phyloP scores from a whole-genome alignment of 2,797 vertebrate genomes.

The Molothrus ater region DNA sequence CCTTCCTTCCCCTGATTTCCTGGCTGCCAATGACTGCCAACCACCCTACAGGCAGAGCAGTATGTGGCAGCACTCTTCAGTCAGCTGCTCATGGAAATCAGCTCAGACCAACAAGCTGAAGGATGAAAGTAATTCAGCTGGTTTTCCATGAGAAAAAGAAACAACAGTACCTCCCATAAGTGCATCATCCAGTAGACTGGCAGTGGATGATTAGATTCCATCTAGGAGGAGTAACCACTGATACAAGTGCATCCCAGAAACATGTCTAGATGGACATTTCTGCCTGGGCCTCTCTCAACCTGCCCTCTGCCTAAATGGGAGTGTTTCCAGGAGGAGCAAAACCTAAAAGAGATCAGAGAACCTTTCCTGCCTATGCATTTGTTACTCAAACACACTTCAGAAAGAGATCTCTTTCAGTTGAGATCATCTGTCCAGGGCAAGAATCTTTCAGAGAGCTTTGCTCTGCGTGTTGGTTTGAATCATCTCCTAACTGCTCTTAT shows the following conservation, averaged over 20 bases:
- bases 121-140: not conserved
- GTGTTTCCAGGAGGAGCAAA: not conserved
- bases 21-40: not conserved
- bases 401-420: not conserved
- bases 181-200: not conserved
- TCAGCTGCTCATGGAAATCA: not conserved
- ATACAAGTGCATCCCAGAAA: not conserved
- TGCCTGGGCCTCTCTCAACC: not conserved
- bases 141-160: not conserved
- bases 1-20: not conserved
- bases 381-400: not conserved
- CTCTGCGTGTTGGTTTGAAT: not conserved
- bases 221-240: not conserved
- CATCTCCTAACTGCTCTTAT: not conserved
- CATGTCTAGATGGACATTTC: not conserved
- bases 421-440: not conserved
- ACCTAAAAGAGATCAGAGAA: not conserved
- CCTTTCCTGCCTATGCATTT: not conserved
- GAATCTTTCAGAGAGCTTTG: not conserved
- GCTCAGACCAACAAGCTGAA: not conserved
- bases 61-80: not conserved
- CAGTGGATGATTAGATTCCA: not conserved
- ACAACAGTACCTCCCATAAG: not conserved
- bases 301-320: not conserved
- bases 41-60: not conserved